A percentile compares a stretch with the other conserved stretches of the same genome.
phyloP scores from a whole-genome alignment of 2,888 invertebrate species.

The Metellina segmentata region DNA sequence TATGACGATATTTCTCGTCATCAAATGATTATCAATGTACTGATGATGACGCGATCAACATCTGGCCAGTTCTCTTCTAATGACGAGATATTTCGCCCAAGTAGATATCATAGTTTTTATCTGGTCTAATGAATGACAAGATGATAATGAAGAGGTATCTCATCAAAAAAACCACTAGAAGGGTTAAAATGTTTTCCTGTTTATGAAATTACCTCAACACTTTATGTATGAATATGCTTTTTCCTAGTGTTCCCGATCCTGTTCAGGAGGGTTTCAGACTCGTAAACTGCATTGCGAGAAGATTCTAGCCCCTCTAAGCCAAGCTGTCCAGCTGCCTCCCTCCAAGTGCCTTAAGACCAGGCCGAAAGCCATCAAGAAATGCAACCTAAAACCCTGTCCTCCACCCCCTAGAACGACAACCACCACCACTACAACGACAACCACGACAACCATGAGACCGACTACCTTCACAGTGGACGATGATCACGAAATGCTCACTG shows the following conservation, averaged over 20 bases:
- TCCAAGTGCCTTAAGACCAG: conserved; percentile 86
- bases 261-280: conserved; percentile 94
- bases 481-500: conserved; percentile 5
- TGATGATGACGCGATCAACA: too few relatives aligned
- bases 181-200: too few relatives aligned
- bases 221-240: too few relatives aligned
- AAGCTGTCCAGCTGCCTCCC: conserved; percentile 89
- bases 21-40: too few relatives aligned
- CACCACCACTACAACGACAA: conserved; percentile 61
- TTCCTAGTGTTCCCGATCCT: conserved; percentile 90
- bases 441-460: conserved; percentile 4
- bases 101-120: too few relatives aligned
- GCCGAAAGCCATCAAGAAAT: conserved; percentile 89
- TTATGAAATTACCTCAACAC: too few relatives aligned
- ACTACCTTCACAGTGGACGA: conserved; percentile 23
- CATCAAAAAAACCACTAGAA: too few relatives aligned
- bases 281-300: conserved; percentile 92
- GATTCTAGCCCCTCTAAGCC: conserved; percentile 91
- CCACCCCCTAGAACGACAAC: conserved; percentile 27
- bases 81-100: too few relatives aligned
- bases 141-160: too few relatives aligned
- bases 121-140: too few relatives aligned
- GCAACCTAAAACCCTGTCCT: conserved; percentile 83
- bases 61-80: too few relatives aligned
- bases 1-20: too few relatives aligned